Conservation (phyloP, 2,888 invertebrate genomes). For the Standfussiana lucernea region DNA sequence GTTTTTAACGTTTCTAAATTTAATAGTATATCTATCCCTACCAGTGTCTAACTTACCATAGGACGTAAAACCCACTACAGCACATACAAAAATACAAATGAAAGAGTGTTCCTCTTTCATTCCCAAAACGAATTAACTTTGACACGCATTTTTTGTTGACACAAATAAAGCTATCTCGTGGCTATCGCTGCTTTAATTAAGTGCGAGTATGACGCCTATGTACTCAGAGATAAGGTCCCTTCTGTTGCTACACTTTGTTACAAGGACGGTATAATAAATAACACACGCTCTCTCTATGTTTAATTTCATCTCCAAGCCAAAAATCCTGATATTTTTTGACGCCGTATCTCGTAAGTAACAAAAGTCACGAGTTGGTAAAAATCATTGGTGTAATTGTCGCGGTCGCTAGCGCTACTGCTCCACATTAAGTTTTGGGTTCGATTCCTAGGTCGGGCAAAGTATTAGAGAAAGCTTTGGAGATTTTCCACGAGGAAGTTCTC, state of each 20-base stretch:
- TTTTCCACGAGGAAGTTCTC: not conserved
- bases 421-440: not conserved
- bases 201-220: constrained; percentile 36
- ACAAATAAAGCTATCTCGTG: constrained; percentile 39
- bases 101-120: constrained; percentile 18
- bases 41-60: no score
- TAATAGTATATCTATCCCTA: no score
- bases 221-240: constrained; percentile 51
- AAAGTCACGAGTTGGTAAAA: no score
- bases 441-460: not conserved
- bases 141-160: constrained; percentile 46
- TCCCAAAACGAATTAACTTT: constrained; percentile 44
- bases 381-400: not conserved
- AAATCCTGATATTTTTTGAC: not conserved
- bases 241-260: constrained; percentile 12
- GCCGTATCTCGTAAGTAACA: not conserved
- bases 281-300: not conserved
- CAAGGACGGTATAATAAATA: constrained; percentile 24
- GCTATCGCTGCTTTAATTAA: constrained; percentile 51
- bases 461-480: no score
- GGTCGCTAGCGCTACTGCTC: not conserved
- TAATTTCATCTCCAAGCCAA: not conserved
- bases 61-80: not conserved
- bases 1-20: no score
- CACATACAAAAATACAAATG: constrained; percentile 17